A percentile compares a stretch with the other conserved stretches of the same genome.
These are phyloP conservation scores for Ctenopoma kingsleyae DNA, from an alignment of 2,797 vertebrate genomes.

Conservation along the genomic window DNA sequence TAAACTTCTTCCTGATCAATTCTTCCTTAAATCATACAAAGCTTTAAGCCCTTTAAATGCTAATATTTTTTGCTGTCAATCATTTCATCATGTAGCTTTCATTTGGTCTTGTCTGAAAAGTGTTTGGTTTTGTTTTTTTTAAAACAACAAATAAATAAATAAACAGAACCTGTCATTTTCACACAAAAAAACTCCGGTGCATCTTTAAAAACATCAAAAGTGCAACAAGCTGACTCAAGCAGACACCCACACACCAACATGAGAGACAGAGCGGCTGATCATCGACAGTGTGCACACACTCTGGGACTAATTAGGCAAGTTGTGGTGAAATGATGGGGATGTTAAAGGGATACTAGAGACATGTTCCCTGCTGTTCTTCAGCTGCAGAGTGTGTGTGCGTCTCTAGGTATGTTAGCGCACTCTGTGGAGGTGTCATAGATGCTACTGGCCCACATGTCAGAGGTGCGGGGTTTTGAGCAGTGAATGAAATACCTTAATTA, in stretches of 20 bases:
- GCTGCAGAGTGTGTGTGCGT: constrained; percentile 31
- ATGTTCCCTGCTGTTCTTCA: constrained; percentile 55
- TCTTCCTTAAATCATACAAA: neutral
- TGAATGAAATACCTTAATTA: no score
- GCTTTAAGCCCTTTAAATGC: constrained; percentile 11
- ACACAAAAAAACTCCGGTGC: constrained; percentile 1
- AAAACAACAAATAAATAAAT: neutral
- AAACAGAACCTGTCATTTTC: constrained; percentile 2
- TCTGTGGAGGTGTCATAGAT: constrained; percentile 54
- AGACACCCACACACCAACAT: constrained; percentile 47
- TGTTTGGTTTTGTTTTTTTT: constrained; percentile 1
- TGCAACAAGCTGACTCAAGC: constrained; percentile 58
- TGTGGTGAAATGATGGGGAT: constrained; percentile 64
- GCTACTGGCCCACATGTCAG: constrained; percentile 66
- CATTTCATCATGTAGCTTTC: constrained; percentile 2
- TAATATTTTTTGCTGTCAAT: neutral
- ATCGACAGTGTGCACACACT: constrained; percentile 56
- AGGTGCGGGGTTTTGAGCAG: constrained; percentile 24
- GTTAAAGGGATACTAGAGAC: constrained; percentile 52
- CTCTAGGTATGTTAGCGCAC: constrained; percentile 28
- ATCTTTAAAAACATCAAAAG: constrained; percentile 55
- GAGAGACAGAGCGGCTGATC: constrained; percentile 46
- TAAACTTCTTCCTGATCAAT: neutral
- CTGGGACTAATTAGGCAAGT: constrained; percentile 76
- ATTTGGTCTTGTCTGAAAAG: neutral